Percentiles rank a stretch among this genome's conserved stretches.
phyloP scores from a whole-genome alignment of 2,797 vertebrate genomes.

The Takifugu ocellatus region DNA sequence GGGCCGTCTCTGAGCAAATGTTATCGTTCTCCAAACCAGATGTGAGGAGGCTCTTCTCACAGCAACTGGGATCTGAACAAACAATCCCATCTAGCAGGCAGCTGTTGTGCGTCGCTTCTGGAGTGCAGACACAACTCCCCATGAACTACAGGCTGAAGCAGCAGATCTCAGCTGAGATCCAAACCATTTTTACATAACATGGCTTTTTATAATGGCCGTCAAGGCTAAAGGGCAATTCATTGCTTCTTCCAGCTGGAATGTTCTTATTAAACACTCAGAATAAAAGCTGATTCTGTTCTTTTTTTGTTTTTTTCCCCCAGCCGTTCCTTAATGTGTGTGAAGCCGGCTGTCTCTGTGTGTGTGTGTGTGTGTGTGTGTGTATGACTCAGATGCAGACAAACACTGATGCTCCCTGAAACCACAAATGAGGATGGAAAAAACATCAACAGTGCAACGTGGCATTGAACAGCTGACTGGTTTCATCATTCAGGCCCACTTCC shows the following conservation, averaged over 20 bases:
- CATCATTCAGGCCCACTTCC: conserved; percentile 44
- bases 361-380: background rate
- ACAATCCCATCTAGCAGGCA: conserved; percentile 37
- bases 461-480: conserved; percentile 66
- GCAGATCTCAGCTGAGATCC: conserved; percentile 9
- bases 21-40: background rate
- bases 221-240: background rate
- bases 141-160: conserved; percentile 21
- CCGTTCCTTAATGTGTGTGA: no score
- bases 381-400: conserved; percentile 28
- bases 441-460: conserved; percentile 74
- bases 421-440: conserved; percentile 36
- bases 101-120: conserved; percentile 48
- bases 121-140: conserved; percentile 48
- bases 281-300: background rate
- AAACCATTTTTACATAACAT: conserved; percentile 1
- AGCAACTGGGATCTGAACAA: conserved; percentile 33
- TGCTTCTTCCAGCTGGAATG: background rate
- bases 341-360: no score
- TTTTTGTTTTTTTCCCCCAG: background rate
- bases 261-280: conserved; percentile 4
- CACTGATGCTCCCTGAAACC: conserved; percentile 18
- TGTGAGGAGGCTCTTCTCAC: conserved; percentile 1
- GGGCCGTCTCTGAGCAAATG: conserved; percentile 1
- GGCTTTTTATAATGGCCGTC: background rate